These are phyloP conservation scores for Prenolepis imparis DNA, from an alignment of 2,888 invertebrate genomes.

Conservation along the genomic window DNA sequence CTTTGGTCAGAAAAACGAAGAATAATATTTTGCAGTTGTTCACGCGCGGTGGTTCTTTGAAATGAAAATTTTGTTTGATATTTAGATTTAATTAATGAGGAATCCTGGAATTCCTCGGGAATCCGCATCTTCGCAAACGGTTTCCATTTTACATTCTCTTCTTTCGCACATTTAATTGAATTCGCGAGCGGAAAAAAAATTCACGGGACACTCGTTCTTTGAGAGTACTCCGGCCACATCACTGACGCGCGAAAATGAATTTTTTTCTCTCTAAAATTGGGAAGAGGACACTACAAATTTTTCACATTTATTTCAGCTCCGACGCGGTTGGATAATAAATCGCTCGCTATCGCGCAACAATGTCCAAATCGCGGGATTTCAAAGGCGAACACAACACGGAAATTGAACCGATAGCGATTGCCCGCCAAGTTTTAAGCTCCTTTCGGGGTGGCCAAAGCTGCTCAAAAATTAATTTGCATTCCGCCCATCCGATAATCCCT, in stretches of 20 bases:
- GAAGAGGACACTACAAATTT: slow-evolving; percentile 13
- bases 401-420: slow-evolving; percentile 24
- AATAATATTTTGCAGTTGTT: not conserved
- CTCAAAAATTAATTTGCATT: slow-evolving; percentile 56
- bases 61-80: slow-evolving; percentile 37
- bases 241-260: slow-evolving; percentile 26
- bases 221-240: slow-evolving; percentile 1
- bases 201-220: slow-evolving; percentile 18
- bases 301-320: not conserved
- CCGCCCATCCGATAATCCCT: slow-evolving; percentile 38
- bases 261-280: slow-evolving; percentile 7
- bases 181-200: slow-evolving; percentile 30
- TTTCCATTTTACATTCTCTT: slow-evolving; percentile 29
- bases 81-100: slow-evolving; percentile 48
- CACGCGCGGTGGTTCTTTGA: slow-evolving; percentile 4
- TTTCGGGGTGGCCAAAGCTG: slow-evolving; percentile 41
- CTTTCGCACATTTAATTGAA: slow-evolving; percentile 44
- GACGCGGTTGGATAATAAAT: slow-evolving; percentile 33
- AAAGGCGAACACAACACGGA: slow-evolving; percentile 36
- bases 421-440: slow-evolving; percentile 30
- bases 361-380: not conserved
- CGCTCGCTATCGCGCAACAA: not conserved
- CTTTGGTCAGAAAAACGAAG: not conserved
- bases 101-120: slow-evolving; percentile 8
- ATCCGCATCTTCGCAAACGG: slow-evolving; percentile 28